Evolutionary conservation across 2,113 vertebrate genomes (phyloP), one percentile per base, ranked within the genome.

Genomic region (Oryctolagus cuniculus): DNA sequence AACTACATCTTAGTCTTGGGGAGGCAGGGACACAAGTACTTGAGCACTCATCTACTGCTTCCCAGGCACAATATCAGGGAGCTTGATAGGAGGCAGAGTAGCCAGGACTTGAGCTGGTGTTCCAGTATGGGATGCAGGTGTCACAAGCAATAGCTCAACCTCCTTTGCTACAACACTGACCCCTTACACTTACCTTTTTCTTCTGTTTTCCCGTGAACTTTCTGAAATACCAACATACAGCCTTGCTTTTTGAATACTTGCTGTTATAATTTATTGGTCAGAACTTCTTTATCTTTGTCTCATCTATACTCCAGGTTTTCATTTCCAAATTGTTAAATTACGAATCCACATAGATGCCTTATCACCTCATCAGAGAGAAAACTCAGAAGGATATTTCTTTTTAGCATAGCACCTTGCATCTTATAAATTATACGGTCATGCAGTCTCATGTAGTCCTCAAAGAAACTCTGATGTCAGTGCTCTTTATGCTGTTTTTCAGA

Each of bases 211-310:
- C 36, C 2, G 17, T 88, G 73, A 27, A 27, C 58, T 82, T 86
- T 89, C 36, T 83, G 66, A 92, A 95, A 86, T 82, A n/a, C 34
- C 6, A 6, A 44, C 44, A 58, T 29, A 7, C 6, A 4, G 11
- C 12, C 55, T 89, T 63, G 27, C 51, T 81, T 72, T 75, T 44
- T 44, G 10, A 74, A 27, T 93, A 66, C 16, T 70, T 67, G 22
- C 15, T 69, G 6, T 66, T 51, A 21, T 81, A 70, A 75, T 53
- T 93, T 67, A 73, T 86, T 82, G 55, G 29, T 77, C 17, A 73
- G 49, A 67, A 84, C 77, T 85, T 94, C 34, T 22, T 74, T 53
- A 34, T 75, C 31, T 88, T 91, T 78, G 24, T 70, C 25, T 85
- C 24, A n/a, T 61, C 3, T 89, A 2, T 24, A 44, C 25, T 78